Evolutionary conservation across 1,140 invertebrate genomes (phyloP).

Genomic region (Atta texana): DNA sequence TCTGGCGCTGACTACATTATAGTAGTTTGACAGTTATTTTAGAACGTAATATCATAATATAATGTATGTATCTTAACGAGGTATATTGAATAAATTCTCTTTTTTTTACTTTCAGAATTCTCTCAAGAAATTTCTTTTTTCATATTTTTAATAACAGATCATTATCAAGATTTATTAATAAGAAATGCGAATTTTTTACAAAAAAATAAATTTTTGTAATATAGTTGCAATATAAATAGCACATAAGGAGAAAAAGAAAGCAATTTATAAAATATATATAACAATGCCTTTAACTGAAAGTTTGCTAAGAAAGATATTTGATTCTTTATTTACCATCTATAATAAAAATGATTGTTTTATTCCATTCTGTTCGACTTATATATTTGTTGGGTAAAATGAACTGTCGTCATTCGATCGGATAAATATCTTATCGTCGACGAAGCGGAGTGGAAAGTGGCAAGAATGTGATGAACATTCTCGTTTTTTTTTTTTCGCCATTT

Average conservation of each 20-base stretch:
- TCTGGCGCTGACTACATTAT: slow-evolving; percentile 36
- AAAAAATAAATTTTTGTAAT: neutral
- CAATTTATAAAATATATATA: neutral
- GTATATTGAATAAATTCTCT: neutral
- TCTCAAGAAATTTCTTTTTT: neutral
- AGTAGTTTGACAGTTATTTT: slow-evolving; percentile 5
- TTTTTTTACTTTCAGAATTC: neutral
- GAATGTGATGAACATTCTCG: slow-evolving; percentile 52
- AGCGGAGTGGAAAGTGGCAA: slow-evolving; percentile 30
- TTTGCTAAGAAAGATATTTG: neutral
- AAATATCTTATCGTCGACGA: slow-evolving; percentile 17
- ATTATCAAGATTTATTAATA: neutral
- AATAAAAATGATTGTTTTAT: neutral
- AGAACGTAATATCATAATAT: neutral
- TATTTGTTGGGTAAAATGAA: slow-evolving; percentile 6
- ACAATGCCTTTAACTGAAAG: neutral
- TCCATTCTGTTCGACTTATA: slow-evolving; percentile 15
- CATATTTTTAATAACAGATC: neutral
- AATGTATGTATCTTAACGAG: neutral
- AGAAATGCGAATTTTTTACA: neutral
- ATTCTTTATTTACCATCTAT: neutral
- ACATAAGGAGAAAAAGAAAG: neutral
- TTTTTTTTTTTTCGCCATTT: neutral
- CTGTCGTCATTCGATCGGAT: neutral
- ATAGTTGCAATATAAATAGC: neutral